These are phyloP conservation scores for Blera fallax DNA, from an alignment of 2,888 invertebrate species.

Conservation along the genomic window DNA sequence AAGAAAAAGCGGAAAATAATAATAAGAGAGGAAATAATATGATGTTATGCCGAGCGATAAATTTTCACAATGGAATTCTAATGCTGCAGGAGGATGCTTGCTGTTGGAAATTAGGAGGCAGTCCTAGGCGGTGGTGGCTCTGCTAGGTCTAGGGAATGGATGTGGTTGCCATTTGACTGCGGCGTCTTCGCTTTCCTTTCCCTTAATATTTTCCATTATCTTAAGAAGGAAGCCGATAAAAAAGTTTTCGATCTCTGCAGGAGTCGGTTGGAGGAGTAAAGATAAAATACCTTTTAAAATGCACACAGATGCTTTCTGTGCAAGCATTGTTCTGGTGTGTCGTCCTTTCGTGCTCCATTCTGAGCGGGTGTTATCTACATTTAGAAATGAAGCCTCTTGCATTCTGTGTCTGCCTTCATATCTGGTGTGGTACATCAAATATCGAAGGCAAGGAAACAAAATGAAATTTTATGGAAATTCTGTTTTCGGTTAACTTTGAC, in stretches of 20 bases:
- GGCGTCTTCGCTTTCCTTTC: constrained; percentile 4
- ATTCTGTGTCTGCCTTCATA: constrained; percentile 7
- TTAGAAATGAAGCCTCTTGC: constrained; percentile 10
- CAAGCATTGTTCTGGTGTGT: constrained; percentile 44
- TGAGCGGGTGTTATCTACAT: constrained; percentile 27
- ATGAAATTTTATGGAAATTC: constrained; percentile 58
- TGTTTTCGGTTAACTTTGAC: constrained; percentile 33
- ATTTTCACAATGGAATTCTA: constrained; percentile 70
- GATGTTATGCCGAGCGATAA: constrained; percentile 71
- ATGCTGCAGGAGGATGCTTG: constrained; percentile 40
- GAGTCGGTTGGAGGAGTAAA: constrained; percentile 13
- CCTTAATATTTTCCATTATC: constrained; percentile 25
- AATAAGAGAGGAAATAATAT: constrained; percentile 67
- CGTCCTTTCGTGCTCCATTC: background rate
- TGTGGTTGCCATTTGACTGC: constrained; percentile 15
- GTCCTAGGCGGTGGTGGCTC: constrained; percentile 4
- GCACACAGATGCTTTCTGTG: constrained; percentile 58
- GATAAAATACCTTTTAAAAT: constrained; percentile 66
- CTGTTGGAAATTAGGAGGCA: constrained; percentile 39
- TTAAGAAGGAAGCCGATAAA: constrained; percentile 57
- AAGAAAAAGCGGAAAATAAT: constrained; percentile 39
- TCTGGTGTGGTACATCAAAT: constrained; percentile 19
- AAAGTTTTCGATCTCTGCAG: constrained; percentile 35
- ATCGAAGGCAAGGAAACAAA: constrained; percentile 36
- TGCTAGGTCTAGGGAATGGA: constrained; percentile 7